Base-by-base conservation (phyloP, 2,888 invertebrate species). In the Agapostemon virescens region DNA sequence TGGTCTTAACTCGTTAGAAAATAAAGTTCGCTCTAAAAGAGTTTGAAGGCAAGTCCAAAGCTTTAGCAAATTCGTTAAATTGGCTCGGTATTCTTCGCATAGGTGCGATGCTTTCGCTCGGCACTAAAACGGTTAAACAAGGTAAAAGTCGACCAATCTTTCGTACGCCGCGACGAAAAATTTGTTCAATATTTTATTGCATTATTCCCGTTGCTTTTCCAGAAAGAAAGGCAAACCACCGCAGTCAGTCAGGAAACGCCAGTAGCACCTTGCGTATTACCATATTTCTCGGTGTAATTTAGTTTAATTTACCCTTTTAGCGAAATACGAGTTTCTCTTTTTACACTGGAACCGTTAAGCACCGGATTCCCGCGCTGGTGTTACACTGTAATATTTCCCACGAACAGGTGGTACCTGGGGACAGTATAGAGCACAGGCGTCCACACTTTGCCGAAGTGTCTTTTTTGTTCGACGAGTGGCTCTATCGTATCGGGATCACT, bases 381-480 rank as follows among this genome's bases (percentile, higher is more conserved):
- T 40, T 42, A 26, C 26, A 26, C 26, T 71, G 45, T 63, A 67
- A 68, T 33, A 69, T 85, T 87, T 88, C 86, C 83, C 86, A 89
- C 83, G 85, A 84, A 87, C 88, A 88, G 87, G 88, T 89, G 88
- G 82, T 82, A 82, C 23, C 40, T 77, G 79, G 68, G 64, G 77
- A n/a, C 68, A 38, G 71, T 2, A 73, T 79, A 69, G 82, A 78
- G 55, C 45, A 71, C 76, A 74, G 74, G 81, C 64, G 74, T 55
- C 40, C 72, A 72, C 76, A 78, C 72, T 64, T 69, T 69, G 67
- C 30, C 68, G 33, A 83, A 87, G 87, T 86, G 84, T 80, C 45
- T 77, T 79, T 80, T 84, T 88, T 85, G 83, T 86, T 81, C 75
- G 72, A 79, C 69, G 71, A 85, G 81, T 68, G 79, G 74, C 61